Conservation (phyloP, 2,888 invertebrate genomes). For the Leptura quadrifasciata region DNA sequence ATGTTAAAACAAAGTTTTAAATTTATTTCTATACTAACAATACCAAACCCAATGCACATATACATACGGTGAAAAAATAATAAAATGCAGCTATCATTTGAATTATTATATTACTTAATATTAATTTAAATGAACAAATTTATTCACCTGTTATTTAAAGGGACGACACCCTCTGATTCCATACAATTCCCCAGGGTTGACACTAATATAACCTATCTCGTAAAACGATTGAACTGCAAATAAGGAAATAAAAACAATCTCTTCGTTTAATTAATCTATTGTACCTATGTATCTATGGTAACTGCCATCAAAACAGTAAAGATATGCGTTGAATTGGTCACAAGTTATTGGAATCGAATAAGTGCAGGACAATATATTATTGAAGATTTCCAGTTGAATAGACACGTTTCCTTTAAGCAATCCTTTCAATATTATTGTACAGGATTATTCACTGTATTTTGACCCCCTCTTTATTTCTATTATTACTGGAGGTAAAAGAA, state of each 20-base stretch:
- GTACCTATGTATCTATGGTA: slow-evolving; percentile 13
- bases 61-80: no score
- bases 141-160: slow-evolving; percentile 64
- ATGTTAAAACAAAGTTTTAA: no score
- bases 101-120: no score
- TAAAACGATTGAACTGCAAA: background rate
- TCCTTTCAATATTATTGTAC: no score
- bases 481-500: no score
- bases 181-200: slow-evolving; percentile 71
- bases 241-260: background rate
- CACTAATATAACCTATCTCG: background rate
- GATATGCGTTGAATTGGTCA: background rate
- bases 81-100: no score
- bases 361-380: background rate
- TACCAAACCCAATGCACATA: no score
- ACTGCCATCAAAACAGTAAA: slow-evolving; percentile 28
- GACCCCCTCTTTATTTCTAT: no score
- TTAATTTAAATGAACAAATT: background rate
- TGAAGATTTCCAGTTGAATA: no score
- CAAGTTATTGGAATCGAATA: background rate
- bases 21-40: no score
- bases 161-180: slow-evolving; percentile 69
- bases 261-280: background rate
- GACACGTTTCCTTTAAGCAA: no score
- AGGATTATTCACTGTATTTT: no score